phyloP scores from a whole-genome alignment of 2,888 invertebrate species.

The Geophilus truncorum region DNA sequence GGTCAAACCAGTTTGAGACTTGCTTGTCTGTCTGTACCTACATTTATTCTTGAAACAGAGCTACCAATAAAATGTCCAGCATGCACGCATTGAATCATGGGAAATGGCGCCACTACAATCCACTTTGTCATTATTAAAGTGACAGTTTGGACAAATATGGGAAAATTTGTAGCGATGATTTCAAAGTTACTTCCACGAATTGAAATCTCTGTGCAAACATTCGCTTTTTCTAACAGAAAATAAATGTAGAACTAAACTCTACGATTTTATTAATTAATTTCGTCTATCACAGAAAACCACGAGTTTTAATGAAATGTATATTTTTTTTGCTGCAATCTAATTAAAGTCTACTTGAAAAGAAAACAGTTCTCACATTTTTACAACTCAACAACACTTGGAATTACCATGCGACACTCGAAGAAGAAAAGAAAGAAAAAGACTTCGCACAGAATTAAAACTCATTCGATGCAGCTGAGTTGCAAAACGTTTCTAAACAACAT shows the following conservation, averaged over 20 bases:
- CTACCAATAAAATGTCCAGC: constrained; percentile 10
- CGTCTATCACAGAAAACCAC: background rate
- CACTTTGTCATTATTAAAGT: constrained; percentile 27
- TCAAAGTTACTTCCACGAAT: background rate
- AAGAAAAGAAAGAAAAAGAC: background rate
- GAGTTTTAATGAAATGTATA: background rate
- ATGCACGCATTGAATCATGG: background rate
- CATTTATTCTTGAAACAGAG: constrained; percentile 17
- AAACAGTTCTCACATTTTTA: constrained; percentile 19
- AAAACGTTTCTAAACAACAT: background rate
- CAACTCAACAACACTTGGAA: background rate
- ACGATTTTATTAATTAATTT: background rate
- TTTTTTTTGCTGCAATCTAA: background rate
- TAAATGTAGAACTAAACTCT: too few species aligned
- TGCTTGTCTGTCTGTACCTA: constrained; percentile 22
- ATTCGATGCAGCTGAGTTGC: constrained; percentile 2
- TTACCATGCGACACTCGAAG: background rate
- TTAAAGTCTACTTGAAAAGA: constrained; percentile 3
- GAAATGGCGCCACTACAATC: background rate
- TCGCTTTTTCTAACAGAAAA: too few species aligned
- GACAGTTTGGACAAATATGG: constrained; percentile 7
- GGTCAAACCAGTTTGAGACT: constrained; percentile 25
- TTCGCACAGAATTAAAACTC: background rate
- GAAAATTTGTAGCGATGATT: background rate
- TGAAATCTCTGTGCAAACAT: too few species aligned